A percentile compares a stretch with the other conserved stretches of the same genome.
phyloP scores from a whole-genome alignment of 1,140 invertebrate species.

The Psilanteris sp. region DNA sequence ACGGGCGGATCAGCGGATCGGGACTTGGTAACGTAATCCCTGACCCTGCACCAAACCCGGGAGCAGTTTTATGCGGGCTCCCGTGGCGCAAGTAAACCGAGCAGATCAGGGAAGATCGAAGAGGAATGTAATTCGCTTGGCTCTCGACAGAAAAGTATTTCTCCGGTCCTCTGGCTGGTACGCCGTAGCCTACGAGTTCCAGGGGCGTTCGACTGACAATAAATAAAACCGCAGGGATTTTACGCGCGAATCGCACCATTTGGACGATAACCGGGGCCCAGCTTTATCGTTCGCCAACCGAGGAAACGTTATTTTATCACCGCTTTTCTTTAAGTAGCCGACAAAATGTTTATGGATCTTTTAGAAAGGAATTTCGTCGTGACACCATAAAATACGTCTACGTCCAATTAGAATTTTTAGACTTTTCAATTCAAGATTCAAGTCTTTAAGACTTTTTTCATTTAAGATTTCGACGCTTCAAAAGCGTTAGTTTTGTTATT shows the following conservation, averaged over 20 bases:
- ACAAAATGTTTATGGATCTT: not conserved
- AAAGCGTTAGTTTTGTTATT: too few relatives aligned
- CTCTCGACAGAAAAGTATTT: slow-evolving; percentile 64
- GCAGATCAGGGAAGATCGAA: slow-evolving; percentile 60
- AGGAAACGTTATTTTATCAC: slow-evolving; percentile 44
- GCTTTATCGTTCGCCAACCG: slow-evolving; percentile 43
- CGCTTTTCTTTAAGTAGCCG: slow-evolving; percentile 7
- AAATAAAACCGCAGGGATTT: slow-evolving; percentile 62
- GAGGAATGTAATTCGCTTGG: slow-evolving; percentile 62
- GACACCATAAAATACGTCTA: too few relatives aligned
- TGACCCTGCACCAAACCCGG: slow-evolving; percentile 64
- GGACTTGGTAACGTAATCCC: slow-evolving; percentile 51
- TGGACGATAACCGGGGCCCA: slow-evolving; percentile 47
- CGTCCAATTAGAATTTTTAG: too few relatives aligned
- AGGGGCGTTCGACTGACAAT: slow-evolving; percentile 49
- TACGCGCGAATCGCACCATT: slow-evolving; percentile 65
- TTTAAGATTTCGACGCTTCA: too few relatives aligned
- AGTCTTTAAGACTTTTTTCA: too few relatives aligned
- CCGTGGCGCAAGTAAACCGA: slow-evolving; percentile 58
- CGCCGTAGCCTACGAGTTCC: slow-evolving; percentile 50
- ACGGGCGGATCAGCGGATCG: slow-evolving; percentile 36
- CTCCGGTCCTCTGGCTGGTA: slow-evolving; percentile 35
- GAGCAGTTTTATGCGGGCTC: slow-evolving; percentile 66
- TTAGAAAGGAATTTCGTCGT: not conserved
- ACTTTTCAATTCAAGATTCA: too few relatives aligned